Evolutionary conservation across 1,140 invertebrate species (phyloP), one percentile per base, ranked within the genome.

Genomic region (Brachionus paranguensis): DNA sequence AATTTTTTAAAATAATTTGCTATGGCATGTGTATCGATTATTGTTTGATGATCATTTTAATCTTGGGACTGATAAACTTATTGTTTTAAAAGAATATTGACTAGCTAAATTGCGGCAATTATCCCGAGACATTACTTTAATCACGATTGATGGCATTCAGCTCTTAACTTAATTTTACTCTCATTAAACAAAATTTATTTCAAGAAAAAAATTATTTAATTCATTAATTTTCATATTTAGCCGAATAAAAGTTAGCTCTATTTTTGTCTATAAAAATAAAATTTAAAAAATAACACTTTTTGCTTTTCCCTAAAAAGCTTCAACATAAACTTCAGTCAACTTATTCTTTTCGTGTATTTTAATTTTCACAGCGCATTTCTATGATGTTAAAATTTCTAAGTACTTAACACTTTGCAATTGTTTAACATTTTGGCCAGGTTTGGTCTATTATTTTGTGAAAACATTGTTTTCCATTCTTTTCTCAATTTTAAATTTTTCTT

Each of bases 11-110:
- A 72, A 41, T 72, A 72, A 72, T 72, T 72, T 72, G 41, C 17
- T 20, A 20, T 72, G 68, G 68, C 68, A 72, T 72, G 68, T 72
- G 68, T 72, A 72, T 72, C 68, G 68, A 72, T 72, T 17, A 68
- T 68, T 68, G 27, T 41, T 68, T 72, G 68, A 72, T 72, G 29
- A 72, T 72, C 47, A 72, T 41, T 43, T 72, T 41, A 11, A 72
- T 72, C 65, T 14, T 68, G 65, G 65, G 65, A 68, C 65, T 72
- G 68, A 72, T 72, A 43, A 72, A 43, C 33, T 43, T 41, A 72
- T 72, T 72, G 10, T 68, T 68, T 68, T 68, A 68, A 24, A 24
- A 60, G 17, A 24, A 10, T 60, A 60, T 60, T 60, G 53, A 60
- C 53, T 60, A 60, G 53, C 53, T 60, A 60, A 60, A 60, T 60